Percentiles rank a stretch among this genome's conserved stretches.
These are phyloP conservation scores for Triplophysa rosa DNA, from an alignment of 2,113 vertebrate genomes.

Conservation along the genomic window DNA sequence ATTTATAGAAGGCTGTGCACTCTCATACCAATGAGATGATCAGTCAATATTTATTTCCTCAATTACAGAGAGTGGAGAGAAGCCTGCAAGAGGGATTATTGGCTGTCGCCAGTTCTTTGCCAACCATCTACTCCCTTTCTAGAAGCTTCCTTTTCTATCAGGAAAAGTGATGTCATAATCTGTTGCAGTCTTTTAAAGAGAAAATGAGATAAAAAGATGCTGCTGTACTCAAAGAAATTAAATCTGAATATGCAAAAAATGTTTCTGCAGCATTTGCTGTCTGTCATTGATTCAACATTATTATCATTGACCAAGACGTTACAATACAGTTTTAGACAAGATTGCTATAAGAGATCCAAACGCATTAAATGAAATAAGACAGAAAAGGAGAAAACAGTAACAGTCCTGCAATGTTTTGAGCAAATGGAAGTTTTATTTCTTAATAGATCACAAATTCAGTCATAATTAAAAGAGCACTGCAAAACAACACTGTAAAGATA, in stretches of 20 bases:
- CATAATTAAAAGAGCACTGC: neutral
- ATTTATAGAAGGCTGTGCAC: slow-evolving; percentile 10
- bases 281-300: neutral
- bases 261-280: neutral
- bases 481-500: neutral
- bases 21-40: slow-evolving; percentile 7
- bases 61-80: slow-evolving; percentile 28
- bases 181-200: neutral
- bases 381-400: neutral
- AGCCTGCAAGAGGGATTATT: slow-evolving; percentile 11
- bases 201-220: neutral
- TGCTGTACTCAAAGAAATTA: too few relatives aligned
- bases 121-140: neutral
- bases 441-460: neutral
- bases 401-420: neutral
- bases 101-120: neutral
- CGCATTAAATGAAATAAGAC: neutral
- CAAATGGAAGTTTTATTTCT: neutral
- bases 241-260: neutral
- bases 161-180: neutral
- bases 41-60: slow-evolving; percentile 47
- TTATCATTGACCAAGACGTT: neutral
- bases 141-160: neutral
- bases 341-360: neutral
- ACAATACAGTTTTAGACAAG: neutral